A percentile compares a stretch with the other conserved stretches of the same genome.
These are phyloP conservation scores for Tuberolachnus salignus DNA, from an alignment of 2,888 invertebrate species.

Conservation along the genomic window DNA sequence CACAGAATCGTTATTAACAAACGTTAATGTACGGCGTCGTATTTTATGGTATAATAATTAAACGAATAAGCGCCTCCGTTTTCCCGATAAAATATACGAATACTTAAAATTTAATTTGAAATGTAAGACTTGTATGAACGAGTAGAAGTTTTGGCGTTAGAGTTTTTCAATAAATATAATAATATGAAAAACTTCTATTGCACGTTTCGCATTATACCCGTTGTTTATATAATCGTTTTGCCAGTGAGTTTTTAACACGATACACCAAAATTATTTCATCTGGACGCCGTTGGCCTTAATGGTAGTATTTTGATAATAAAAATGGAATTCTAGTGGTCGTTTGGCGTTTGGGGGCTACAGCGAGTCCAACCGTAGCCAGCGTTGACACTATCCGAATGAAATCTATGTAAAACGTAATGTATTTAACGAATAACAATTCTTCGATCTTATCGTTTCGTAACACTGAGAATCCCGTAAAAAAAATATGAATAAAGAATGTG, in stretches of 20 bases:
- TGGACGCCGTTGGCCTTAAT: slow-evolving; percentile 26
- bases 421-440: too few relatives aligned
- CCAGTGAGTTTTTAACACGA: slow-evolving; percentile 6
- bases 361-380: too few relatives aligned
- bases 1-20: background rate
- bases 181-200: slow-evolving; percentile 13
- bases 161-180: slow-evolving; percentile 18
- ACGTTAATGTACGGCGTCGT: background rate
- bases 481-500: too few relatives aligned
- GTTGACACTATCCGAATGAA: too few relatives aligned
- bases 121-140: slow-evolving; percentile 18
- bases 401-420: too few relatives aligned
- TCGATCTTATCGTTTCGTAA: too few relatives aligned
- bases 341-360: too few relatives aligned
- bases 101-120: slow-evolving; percentile 11
- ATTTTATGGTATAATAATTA: background rate
- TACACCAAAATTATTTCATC: too few relatives aligned
- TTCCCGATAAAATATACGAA: slow-evolving; percentile 5
- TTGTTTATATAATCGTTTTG: slow-evolving; percentile 10
- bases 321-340: too few relatives aligned
- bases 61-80: background rate
- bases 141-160: slow-evolving; percentile 20
- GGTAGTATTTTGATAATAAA: slow-evolving; percentile 3
- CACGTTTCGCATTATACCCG: background rate
- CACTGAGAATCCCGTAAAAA: too few relatives aligned